These are phyloP conservation scores for Drosophila falleni DNA, from an alignment of 2,888 invertebrate species.

Conservation along the genomic window DNA sequence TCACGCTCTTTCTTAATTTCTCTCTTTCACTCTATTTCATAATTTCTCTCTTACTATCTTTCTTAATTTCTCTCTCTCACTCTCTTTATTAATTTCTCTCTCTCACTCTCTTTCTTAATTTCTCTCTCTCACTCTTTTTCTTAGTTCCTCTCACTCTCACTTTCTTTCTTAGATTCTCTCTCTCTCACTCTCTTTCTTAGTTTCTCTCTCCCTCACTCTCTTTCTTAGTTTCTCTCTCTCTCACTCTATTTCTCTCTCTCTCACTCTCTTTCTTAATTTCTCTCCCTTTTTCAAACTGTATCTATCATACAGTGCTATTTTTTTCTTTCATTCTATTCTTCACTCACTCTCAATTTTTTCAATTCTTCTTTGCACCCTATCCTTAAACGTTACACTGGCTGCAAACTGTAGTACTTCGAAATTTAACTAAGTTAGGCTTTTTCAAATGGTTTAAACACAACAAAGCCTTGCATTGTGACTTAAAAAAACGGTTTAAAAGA, in stretches of 20 bases:
- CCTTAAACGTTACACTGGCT: conserved; percentile 25
- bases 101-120: neutral
- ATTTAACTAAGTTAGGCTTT: neutral
- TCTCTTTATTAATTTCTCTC: neutral
- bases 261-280: neutral
- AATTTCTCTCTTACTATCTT: neutral
- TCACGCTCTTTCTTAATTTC: no score
- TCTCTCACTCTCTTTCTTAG: neutral
- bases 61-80: neutral
- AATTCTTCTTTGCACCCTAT: neutral
- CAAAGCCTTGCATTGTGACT: conserved; percentile 1
- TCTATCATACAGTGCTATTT: neutral
- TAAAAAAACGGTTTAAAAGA: conserved; percentile 18
- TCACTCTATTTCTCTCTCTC: neutral
- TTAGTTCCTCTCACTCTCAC: neutral
- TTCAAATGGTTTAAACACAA: neutral
- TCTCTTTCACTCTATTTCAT: neutral
- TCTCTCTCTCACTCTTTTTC: neutral
- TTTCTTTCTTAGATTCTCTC: neutral
- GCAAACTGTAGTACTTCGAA: neutral
- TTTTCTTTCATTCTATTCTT: no score
- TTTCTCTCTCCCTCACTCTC: neutral
- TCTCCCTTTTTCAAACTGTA: neutral
- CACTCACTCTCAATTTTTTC: neutral
- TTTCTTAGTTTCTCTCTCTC: neutral